A percentile compares a stretch with the other conserved stretches of the same genome.
These are phyloP conservation scores for Halichoeres trimaculatus DNA, from an alignment of 2,113 vertebrate genomes.

Conservation along the genomic window DNA sequence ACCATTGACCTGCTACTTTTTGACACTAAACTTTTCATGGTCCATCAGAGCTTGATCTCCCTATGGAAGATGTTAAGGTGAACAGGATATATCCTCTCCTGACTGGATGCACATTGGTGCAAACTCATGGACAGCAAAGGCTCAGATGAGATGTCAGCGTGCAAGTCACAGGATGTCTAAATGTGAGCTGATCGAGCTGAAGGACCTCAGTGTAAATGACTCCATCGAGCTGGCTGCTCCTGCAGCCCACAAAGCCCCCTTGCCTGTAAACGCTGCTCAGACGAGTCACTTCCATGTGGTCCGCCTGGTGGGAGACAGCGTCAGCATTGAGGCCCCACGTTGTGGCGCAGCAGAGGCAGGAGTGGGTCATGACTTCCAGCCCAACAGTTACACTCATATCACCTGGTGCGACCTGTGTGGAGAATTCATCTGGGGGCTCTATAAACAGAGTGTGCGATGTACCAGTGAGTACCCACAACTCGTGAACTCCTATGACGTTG, in stretches of 20 bases:
- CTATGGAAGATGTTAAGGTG: conserved; percentile 16
- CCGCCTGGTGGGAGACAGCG: conserved; percentile 75
- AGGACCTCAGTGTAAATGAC: conserved; percentile 80
- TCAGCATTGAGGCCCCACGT: conserved; percentile 69
- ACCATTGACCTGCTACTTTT: conserved; percentile 5
- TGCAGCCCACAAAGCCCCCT: neutral
- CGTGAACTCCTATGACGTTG: neutral
- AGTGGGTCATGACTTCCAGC: conserved; percentile 89
- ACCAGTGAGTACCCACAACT: conserved; percentile 85
- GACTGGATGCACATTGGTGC: neutral
- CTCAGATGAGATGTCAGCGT: conserved; percentile 50
- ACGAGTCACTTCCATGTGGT: conserved; percentile 61
- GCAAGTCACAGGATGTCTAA: conserved; percentile 74
- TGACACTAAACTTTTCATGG: neutral
- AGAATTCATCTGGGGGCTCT: conserved; percentile 96
- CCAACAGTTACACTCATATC: conserved; percentile 85
- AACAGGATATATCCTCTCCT: conserved; percentile 13
- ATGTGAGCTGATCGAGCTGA: conserved; percentile 86
- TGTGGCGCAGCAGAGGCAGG: conserved; percentile 70
- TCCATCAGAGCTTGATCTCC: neutral
- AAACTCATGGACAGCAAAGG: conserved; percentile 31
- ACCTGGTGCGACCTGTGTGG: conserved; percentile 98
- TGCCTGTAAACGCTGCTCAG: conserved; percentile 63
- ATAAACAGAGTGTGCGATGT: conserved; percentile 92
- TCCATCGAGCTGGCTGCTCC: conserved; percentile 80